Conservation (phyloP, 2,113 vertebrate genomes). For the Notiomystis cincta region DNA sequence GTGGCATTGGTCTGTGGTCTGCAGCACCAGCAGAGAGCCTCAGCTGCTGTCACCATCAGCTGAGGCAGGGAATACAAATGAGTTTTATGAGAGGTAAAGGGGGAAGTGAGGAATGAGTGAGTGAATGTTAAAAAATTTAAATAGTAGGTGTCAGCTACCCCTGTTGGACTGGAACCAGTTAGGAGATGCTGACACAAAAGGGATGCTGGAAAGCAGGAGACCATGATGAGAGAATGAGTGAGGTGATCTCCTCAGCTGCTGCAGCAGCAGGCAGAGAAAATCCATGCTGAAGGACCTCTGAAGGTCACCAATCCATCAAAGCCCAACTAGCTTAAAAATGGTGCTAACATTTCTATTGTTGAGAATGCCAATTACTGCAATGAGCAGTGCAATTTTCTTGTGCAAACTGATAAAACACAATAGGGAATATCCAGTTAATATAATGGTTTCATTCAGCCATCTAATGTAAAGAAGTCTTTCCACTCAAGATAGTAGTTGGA, state of each 20-base stretch:
- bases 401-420: conserved; percentile 6
- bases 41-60: neutral
- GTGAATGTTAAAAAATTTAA: neutral
- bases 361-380: conserved; percentile 4
- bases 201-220: neutral
- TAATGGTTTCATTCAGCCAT: conserved; percentile 16
- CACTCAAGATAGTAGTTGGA: neutral
- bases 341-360: neutral
- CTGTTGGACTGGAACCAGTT: neutral
- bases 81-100: neutral
- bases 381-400: neutral
- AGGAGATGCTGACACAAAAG: neutral
- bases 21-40: neutral
- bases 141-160: neutral
- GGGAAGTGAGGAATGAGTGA: neutral
- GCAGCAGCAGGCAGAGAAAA: neutral
- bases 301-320: neutral
- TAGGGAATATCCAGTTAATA: neutral
- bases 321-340: neutral
- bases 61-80: neutral
- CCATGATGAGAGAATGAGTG: neutral
- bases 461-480: conserved; percentile 28
- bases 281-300: neutral
- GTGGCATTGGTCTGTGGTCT: neutral
- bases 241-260: neutral